phyloP scores from a whole-genome alignment of 2,113 vertebrate species.

The Psittacula cyanocephala region DNA sequence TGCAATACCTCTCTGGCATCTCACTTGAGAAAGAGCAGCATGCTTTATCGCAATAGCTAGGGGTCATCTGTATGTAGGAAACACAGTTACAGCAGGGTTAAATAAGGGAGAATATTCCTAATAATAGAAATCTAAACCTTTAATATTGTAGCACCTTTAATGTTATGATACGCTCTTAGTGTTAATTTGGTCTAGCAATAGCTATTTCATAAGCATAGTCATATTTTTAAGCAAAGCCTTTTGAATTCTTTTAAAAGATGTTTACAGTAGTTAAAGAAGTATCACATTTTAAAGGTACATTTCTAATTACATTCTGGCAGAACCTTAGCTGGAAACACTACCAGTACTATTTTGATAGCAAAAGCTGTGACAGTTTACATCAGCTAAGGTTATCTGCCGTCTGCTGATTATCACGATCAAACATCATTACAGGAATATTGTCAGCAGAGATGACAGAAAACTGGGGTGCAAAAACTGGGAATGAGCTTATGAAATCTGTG shows the following conservation, averaged over 20 bases:
- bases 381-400: not conserved
- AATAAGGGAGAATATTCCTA: not conserved
- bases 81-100: not conserved
- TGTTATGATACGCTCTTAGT: not conserved
- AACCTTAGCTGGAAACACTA: slow-evolving; percentile 23
- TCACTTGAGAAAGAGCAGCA: not conserved
- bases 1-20: not conserved
- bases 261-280: slow-evolving; percentile 31
- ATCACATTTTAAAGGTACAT: slow-evolving; percentile 16
- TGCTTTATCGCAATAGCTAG: not conserved
- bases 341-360: slow-evolving; percentile 3
- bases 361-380: not conserved
- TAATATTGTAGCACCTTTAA: not conserved
- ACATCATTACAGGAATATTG: not conserved
- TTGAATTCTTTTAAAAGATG: not conserved
- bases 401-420: not conserved
- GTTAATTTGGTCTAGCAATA: not conserved
- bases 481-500: not conserved
- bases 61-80: not conserved
- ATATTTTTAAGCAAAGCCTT: slow-evolving; percentile 21
- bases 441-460: not conserved
- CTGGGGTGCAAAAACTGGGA: not conserved
- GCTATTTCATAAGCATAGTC: not conserved
- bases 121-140: not conserved
- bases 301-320: slow-evolving; percentile 23